Base-by-base conservation (phyloP, 2,797 vertebrate genomes). In the Propithecus deckenii region DNA sequence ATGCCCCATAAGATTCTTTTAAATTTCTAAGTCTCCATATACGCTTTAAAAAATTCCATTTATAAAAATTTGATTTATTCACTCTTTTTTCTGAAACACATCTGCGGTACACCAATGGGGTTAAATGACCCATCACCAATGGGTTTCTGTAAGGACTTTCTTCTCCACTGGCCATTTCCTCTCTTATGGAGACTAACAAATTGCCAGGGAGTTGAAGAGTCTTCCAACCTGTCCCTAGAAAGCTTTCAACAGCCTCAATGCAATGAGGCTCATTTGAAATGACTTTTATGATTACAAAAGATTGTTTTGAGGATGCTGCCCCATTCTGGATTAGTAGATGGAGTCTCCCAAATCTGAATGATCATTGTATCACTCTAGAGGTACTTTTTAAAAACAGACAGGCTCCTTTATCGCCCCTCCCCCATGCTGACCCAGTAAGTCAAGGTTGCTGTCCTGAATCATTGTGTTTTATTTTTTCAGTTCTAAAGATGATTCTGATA, bases 51-150 rank as follows among this genome's bases (percentile, higher is more conserved):
- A 92, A 72, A 86, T 48, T 61, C 41, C 71, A 79, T 80, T 96
- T 93, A 83, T 80, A 94, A 92, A 93, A 91, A 32, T 91, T 69
- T 97, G 76, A 93, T 94, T 92, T 95, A 89, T 81, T 85, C 43
- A 85, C n/a, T 80, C 41, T 83, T 75, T 86, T 93, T 92, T 50
- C 46, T 90, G 57, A 59, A 96, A 61, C 52, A 92, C 23, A 81
- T 72, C 48, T 91, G 46, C 32, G 71, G 55, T 92, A 79, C 25
- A 89, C 59, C 67, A 81, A 7, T 61, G 38, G 12, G 20, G 90
- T 78, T 95, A 89, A 95, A 95, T 97, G 94, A 93, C 83, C 83
- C 83, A 55, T 83, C 30, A 89, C 71, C 61, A 67, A 41, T 85
- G 91, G 11, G 28, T 96, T 91, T 90, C 71, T 43, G 2, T 50